Evolutionary conservation across 2,113 vertebrate genomes (phyloP).

Genomic region (Crotalus helleri): DNA sequence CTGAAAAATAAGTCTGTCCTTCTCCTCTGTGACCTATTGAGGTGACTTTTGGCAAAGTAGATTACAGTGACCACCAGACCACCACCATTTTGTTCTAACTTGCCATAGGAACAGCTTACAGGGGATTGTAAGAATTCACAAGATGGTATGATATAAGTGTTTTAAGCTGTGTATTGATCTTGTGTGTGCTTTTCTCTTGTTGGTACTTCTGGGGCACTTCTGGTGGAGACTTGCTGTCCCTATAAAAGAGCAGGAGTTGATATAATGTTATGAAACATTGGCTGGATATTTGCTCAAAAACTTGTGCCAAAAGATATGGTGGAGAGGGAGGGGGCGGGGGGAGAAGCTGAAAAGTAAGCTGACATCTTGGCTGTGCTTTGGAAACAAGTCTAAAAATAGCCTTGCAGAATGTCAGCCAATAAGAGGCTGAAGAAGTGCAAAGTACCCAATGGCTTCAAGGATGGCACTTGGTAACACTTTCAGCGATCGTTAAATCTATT

Average conservation of each 20-base stretch:
- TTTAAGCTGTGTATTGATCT: neutral
- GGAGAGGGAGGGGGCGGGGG: neutral
- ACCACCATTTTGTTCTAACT: too few relatives aligned
- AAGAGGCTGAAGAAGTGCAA: constrained; percentile 4
- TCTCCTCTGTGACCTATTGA: neutral
- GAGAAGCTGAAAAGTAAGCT: constrained; percentile 9
- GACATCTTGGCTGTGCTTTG: constrained; percentile 5
- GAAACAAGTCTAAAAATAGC: constrained; percentile 22
- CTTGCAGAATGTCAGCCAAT: constrained; percentile 26
- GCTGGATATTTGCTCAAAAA: neutral
- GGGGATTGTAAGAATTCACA: neutral
- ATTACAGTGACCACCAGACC: neutral
- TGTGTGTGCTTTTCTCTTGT: neutral
- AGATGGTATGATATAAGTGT: neutral
- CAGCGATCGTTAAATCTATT: neutral
- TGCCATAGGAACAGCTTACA: neutral
- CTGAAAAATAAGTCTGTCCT: neutral
- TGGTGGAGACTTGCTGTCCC: neutral
- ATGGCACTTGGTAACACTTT: neutral
- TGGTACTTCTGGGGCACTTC: neutral
- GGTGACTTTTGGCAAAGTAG: neutral
- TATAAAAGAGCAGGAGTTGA: neutral
- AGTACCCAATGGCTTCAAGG: neutral
- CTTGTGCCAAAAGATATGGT: neutral
- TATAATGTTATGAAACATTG: constrained; percentile 8